Evolutionary conservation across 2,113 vertebrate genomes (phyloP), one percentile per base, ranked within the genome.

Genomic region (Pterocles orientalis): DNA sequence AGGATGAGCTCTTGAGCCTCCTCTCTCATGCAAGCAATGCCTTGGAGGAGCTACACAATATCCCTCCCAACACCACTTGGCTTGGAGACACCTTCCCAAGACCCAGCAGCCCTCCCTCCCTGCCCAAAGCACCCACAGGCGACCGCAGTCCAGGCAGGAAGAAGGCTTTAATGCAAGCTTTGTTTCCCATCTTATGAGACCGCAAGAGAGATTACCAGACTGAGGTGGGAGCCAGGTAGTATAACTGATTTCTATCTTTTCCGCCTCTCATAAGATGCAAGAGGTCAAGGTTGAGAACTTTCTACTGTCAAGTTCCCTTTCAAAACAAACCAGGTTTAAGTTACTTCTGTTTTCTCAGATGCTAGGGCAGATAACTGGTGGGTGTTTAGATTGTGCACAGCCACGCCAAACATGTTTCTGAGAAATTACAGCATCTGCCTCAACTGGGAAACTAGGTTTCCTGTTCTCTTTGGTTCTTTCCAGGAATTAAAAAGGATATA

Each of bases 261-360:
- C 82, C 17, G 1, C 51, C 65, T 71, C 69, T 50, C 18, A 36
- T 39, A 83, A 66, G 45, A 88, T 8, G 4, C 18, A 43, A 64
- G 65, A 70, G 48, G 76, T 81, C 72, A 93, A 93, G 54, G 82
- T 88, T 0, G 0, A 96, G 75, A 64, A 92, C 83, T 82, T 91
- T 50, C n/a, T 34, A 43, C 54, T 61, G 41, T 28, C n/a, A 81
- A 86, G 80, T 73, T 93, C 48, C 41, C 41, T 84, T 92, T 93
- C 72, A 62, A 96, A 95, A 82, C 91, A 95, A 94, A 89, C 69
- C 21, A 14, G 39, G 34, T 92, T 82, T 75, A 56, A 71, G 69
- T 88, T 53, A 66, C 69, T 79, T 91, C 36, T 48, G 89, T 71
- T 92, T 92, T 92, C 72, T 82, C 65, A 71, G 69, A 84, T 89